phyloP scores from a whole-genome alignment of 2,113 vertebrate genomes.

The Pachypanchax playfairii region DNA sequence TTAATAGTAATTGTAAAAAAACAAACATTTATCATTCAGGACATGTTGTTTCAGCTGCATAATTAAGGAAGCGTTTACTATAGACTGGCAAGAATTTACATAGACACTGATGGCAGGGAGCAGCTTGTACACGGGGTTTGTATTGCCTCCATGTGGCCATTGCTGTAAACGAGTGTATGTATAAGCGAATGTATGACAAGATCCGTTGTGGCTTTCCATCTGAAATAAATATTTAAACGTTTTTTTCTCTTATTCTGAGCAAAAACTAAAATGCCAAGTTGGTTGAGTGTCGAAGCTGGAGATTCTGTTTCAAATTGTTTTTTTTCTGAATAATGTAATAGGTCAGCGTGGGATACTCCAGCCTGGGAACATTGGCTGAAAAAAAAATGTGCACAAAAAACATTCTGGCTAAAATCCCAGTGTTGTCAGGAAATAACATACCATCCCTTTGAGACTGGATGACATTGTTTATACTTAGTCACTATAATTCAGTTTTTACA shows the following conservation, averaged over 20 bases:
- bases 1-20: slow-evolving; percentile 13
- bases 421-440: not conserved
- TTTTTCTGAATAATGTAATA: slow-evolving; percentile 13
- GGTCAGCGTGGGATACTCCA: slow-evolving; percentile 46
- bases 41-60: slow-evolving; percentile 20
- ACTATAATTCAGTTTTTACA: slow-evolving; percentile 7
- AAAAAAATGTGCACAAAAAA: slow-evolving; percentile 31
- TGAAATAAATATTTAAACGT: not conserved
- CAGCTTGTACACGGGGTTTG: slow-evolving; percentile 20
- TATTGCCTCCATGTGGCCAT: slow-evolving; percentile 69
- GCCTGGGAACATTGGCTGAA: slow-evolving; percentile 44
- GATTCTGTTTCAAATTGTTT: not conserved
- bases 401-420: slow-evolving; percentile 44
- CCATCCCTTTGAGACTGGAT: slow-evolving; percentile 14
- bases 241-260: not conserved
- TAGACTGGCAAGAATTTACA: slow-evolving; percentile 25
- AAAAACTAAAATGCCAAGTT: not conserved
- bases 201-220: slow-evolving; percentile 20
- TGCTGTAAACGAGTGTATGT: slow-evolving; percentile 47
- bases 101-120: slow-evolving; percentile 17
- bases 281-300: not conserved
- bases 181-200: slow-evolving; percentile 24
- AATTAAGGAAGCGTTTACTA: slow-evolving; percentile 32
- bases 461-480: slow-evolving; percentile 2
- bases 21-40: slow-evolving; percentile 1